Evolutionary conservation across 2,797 vertebrate genomes (phyloP), one percentile per base, ranked within the genome.

Genomic region (Typhlichthys eigenmanni): DNA sequence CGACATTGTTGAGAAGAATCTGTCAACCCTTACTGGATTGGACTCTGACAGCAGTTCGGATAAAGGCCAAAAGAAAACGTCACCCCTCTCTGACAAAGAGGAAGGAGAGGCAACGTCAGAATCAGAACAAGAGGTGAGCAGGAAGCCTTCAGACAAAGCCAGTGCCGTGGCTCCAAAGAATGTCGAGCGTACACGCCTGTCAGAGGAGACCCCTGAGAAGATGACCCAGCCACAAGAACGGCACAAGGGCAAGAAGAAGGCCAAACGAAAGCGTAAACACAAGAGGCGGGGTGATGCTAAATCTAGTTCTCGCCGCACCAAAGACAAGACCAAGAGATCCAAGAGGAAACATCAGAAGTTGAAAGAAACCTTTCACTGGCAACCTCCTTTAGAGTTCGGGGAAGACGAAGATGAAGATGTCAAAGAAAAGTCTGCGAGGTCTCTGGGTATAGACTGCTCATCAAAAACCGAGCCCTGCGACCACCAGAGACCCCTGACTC

Each of bases 31-130:
- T 2, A 90, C 91, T 45, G 95, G 91, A 13, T 97, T 95, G 95
- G 95, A 96, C 81, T 97, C 96, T 0, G 95, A 95, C 43, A 95
- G 94, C 0, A 94, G 96, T 43, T 90, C 93, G 0, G 95, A 96
- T 78, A 90, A 89, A 48, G 69, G 86, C 38, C 69, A 80, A 4
- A 66, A 63, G 46, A 90, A 74, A 64, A 78, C 8, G 2, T 69
- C 53, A 0, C 85, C 80, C 50, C 82, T 91, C 24, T 97, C 95
- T 32, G 89, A 95, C 60, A 98, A 97, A 86, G 97, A 99, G 65
- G 98, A 98, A 88, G 98, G 98, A 0, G 97, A 98, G 71, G 96
- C 97, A 8, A 94, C 94, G 3, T 95, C 96, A 0, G 97, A 95
- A 60, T 95, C 96, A 0, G 96, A 96, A 11, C 72, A 74, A 0